Conservation (phyloP, 2,797 vertebrate species). For the Momotus momota region DNA sequence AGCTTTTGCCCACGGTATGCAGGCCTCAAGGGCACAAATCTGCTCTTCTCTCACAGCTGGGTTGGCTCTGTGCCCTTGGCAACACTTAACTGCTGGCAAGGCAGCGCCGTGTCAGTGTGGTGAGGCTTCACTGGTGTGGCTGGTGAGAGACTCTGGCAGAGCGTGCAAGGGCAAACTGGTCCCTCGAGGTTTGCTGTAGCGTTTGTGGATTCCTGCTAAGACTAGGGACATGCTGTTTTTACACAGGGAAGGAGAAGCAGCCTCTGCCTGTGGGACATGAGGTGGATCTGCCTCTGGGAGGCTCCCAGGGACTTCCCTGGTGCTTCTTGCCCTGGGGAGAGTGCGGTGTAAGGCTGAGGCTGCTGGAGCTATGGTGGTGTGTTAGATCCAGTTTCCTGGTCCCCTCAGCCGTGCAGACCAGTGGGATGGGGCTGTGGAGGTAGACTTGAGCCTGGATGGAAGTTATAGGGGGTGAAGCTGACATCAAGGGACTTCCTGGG, state of each 20-base stretch:
- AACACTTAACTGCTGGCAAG: not conserved
- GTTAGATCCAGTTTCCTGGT: not conserved
- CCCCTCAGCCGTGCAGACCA: not conserved
- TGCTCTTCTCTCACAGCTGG: not conserved
- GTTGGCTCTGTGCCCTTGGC: not conserved
- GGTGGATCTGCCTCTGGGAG: not conserved
- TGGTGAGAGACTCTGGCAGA: not conserved
- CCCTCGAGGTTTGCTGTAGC: not conserved
- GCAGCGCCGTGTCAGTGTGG: not conserved
- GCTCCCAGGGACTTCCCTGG: not conserved
- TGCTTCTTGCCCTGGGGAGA: rapidly evolving
- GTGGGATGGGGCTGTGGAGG: not conserved
- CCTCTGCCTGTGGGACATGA: not conserved
- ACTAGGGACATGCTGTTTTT: not conserved
- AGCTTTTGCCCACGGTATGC: not conserved
- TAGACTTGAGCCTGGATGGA: not conserved
- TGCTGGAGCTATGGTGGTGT: not conserved
- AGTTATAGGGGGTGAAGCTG: not conserved
- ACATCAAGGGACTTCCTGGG: not conserved
- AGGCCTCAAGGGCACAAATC: not conserved
- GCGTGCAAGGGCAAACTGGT: not conserved
- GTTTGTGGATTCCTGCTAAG: not conserved
- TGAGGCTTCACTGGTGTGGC: not conserved
- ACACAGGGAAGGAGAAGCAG: not conserved
- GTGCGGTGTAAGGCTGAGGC: not conserved